phyloP scores from a whole-genome alignment of 2,113 vertebrate genomes.

The Potamarius usumacintae region DNA sequence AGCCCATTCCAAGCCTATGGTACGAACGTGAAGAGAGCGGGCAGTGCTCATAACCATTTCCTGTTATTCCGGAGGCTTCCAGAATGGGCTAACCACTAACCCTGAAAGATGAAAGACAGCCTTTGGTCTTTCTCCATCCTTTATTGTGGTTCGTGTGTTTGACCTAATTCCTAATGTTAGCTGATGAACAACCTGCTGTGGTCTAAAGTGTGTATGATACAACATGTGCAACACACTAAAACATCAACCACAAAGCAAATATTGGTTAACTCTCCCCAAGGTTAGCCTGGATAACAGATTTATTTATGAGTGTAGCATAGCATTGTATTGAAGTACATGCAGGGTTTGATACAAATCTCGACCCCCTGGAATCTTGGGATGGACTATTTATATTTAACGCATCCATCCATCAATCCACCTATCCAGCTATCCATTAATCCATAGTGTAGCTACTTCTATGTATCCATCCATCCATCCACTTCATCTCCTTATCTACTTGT shows the following conservation, averaged over 20 bases:
- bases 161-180: not conserved
- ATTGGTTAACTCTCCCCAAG: not conserved
- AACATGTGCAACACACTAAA: not conserved
- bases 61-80: constrained; percentile 68
- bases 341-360: not conserved
- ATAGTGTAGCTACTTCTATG: not conserved
- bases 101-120: constrained; percentile 61
- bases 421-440: not conserved
- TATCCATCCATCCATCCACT: not conserved
- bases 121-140: constrained; percentile 32
- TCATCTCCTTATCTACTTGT: not conserved
- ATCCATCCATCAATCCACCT: not conserved
- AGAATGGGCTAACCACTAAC: constrained; percentile 62
- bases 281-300: not conserved
- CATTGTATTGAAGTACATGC: not conserved
- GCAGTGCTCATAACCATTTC: constrained; percentile 62
- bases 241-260: constrained; percentile 11
- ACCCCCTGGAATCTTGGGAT: not conserved
- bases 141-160: not conserved
- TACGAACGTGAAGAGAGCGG: constrained; percentile 56
- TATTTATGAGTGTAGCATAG: not conserved
- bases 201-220: not conserved
- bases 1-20: constrained; percentile 56
- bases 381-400: not conserved
- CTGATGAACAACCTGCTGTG: constrained; percentile 10